phyloP scores from a whole-genome alignment of 2,888 invertebrate genomes.

The Drosophila meridiana region DNA sequence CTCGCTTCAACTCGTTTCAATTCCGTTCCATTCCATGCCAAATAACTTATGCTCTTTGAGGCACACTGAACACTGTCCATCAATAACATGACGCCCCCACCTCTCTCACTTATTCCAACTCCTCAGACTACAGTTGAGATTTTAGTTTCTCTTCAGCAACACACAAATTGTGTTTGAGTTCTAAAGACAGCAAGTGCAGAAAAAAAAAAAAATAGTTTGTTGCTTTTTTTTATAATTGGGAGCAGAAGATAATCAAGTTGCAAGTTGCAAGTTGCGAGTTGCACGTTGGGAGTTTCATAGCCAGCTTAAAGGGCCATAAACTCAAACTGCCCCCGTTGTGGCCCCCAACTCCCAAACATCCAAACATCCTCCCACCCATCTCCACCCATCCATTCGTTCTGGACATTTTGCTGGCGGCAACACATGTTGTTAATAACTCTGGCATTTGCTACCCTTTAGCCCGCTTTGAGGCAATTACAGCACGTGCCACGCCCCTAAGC shows the following conservation, averaged over 20 bases:
- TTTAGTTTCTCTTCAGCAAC: constrained; percentile 18
- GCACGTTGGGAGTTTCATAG: constrained; percentile 32
- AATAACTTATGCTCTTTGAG: constrained; percentile 49
- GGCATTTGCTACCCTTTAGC: constrained; percentile 15
- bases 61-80: constrained; percentile 27
- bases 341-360: no score
- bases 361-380: background rate
- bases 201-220: constrained; percentile 24
- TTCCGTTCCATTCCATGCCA: constrained; percentile 12
- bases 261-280: constrained; percentile 37
- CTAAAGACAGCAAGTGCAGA: background rate
- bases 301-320: constrained; percentile 36
- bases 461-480: constrained; percentile 49
- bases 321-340: constrained; percentile 36
- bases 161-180: constrained; percentile 49
- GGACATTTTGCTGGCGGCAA: constrained; percentile 35
- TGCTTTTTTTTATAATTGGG: constrained; percentile 51
- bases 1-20: constrained; percentile 11
- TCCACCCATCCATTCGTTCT: constrained; percentile 4
- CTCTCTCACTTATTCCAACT: background rate
- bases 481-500: constrained; percentile 56
- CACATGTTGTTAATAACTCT: constrained; percentile 75
- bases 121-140: background rate
- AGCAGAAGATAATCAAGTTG: constrained; percentile 58
- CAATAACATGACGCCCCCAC: constrained; percentile 21